A percentile compares a stretch with the other conserved stretches of the same genome.
Conservation (phyloP, 2,113 vertebrate species). For the Chamaetylas fuelleborni region DNA sequence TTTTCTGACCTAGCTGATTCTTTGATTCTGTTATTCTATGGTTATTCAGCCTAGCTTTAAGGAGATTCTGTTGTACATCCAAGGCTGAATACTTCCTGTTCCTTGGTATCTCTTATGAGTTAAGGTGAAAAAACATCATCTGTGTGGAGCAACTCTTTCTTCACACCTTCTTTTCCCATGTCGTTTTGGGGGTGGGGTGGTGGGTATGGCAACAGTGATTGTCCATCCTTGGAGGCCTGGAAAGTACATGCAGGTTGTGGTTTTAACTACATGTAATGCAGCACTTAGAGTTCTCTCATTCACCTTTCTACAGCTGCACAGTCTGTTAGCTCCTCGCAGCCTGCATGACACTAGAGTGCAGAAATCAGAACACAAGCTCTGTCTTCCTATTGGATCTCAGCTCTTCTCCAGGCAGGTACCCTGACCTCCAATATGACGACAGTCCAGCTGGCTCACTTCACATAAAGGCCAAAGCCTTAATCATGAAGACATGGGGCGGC, state of each 20-base stretch:
- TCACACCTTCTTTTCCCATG: background rate
- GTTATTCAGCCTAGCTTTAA: background rate
- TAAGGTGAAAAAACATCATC: background rate
- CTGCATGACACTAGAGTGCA: accelerated
- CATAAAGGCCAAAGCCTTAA: background rate
- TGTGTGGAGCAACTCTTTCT: background rate
- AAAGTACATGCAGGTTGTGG: background rate
- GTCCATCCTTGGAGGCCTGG: background rate
- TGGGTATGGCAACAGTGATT: background rate
- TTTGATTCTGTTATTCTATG: background rate
- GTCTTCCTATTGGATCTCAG: background rate
- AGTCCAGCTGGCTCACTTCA: background rate
- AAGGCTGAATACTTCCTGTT: background rate
- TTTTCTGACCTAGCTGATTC: background rate
- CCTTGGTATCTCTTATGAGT: background rate
- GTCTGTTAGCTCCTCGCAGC: accelerated
- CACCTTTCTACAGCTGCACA: background rate
- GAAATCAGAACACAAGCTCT: background rate
- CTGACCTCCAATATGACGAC: background rate
- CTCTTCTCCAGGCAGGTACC: background rate
- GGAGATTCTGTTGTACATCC: background rate
- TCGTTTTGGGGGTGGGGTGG: background rate
- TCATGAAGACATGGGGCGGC: background rate
- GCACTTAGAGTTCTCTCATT: background rate
- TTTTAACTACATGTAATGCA: background rate